Evolutionary conservation across 2,888 invertebrate species (phyloP), one percentile per base, ranked within the genome.

Genomic region (Xanthia togata): DNA sequence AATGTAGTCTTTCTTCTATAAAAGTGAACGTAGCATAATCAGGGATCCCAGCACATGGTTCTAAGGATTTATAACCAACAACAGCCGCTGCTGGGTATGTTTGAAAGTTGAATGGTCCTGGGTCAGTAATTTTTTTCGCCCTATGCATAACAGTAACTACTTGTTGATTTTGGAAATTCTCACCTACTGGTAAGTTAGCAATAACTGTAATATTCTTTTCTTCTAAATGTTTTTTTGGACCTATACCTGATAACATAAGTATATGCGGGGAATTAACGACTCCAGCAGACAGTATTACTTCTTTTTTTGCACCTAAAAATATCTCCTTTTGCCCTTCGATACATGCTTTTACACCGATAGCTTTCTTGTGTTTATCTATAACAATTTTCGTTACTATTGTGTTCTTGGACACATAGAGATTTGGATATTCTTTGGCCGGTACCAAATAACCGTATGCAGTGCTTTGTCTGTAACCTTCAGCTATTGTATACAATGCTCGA

Each of bases 161-260:
- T 62, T 57, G 47, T 23, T 65, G 78, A 26, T 79, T 57, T 26
- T 83, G 69, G 11, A 74, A 68, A 84, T 96, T 95, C 41, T 89
- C 78, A 0, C 96, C 96, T 0, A 96, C 96, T 0, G 93, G 91
- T 6, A 93, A 87, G 73, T 96, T 91, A n/a, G 89, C 82, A 11
- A 95, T 76, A 0, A 94, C 87, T 0, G 87, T 65, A 6, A 96
- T 93, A 1, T 90, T 89, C 2, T 91, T 87, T 3, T 88, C 79
- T 20, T 78, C 59, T 0, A 95, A 79, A 57, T 94, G 90, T 1
- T 90, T 80, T 31, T 82, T 89, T 0, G 95, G 95, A 3, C 96
- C 96, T 0, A 96, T 86, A 3, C 96, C 96, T 2, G 96, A 96
- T 0, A 95, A 82, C 90, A 95, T 92, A 0, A 96, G 87, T 2